Evolutionary conservation across 2,888 invertebrate species (phyloP), one percentile per base, ranked within the genome.

Genomic region (Lasioglossum morio): DNA sequence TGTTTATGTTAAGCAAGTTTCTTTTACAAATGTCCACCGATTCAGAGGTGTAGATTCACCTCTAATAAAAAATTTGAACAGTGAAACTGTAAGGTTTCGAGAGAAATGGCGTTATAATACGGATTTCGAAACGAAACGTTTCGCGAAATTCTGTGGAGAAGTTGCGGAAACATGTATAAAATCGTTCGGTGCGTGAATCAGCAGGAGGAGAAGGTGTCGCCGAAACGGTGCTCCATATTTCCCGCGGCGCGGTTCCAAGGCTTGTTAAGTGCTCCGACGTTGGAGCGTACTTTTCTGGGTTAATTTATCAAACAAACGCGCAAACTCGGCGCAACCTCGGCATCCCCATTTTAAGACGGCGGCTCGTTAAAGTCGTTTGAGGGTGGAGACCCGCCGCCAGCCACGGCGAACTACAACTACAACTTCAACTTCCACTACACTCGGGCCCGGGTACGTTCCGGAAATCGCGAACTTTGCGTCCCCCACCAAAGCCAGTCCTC

Each of bases 321-420:
- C 91, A 89, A 92, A 90, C 89, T 89, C 89, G 84, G 83, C 84
- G 77, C 87, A 90, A 90, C 87, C 89, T 88, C 87, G 89, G 90
- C 89, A 87, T 92, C 93, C 91, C 89, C 88, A 88, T 91, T 93
- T 92, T 92, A 92, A 93, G 92, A 92, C 88, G 91, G 80, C 88
- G 91, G 92, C 92, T 94, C 94, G 93, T 94, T 94, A 94, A 93
- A 93, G 93, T 91, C 91, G 91, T 93, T 93, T 92, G 92, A 91
- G 93, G 92, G 90, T 90, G 86, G 87, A 89, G 87, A 87, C 87
- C 85, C 84, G 80, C 87, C 87, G 69, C 69, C 82, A 72, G 72
- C 83, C n/a, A 72, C 12, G 78, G 78, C 66, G 8, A 57, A 57
- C 57, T n/a, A 57, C 60, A 76, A 73, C 87, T 73, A 86, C 87